Conservation (phyloP, 2,888 invertebrate species). For the Liodrosophila aerea region DNA sequence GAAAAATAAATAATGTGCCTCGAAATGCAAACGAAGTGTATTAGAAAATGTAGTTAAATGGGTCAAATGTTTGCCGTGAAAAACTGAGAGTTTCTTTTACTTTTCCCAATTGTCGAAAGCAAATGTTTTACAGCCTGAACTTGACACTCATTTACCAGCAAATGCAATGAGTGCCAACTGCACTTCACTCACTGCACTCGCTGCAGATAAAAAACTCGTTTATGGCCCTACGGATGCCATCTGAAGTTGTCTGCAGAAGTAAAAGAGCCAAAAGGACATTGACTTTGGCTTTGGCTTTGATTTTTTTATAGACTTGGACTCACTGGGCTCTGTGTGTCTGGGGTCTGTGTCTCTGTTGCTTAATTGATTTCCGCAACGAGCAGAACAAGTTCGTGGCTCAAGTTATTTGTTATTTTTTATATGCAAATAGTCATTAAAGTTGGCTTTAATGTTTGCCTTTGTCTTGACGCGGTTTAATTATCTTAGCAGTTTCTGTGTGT, state of each 20-base stretch:
- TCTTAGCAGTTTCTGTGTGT: not conserved
- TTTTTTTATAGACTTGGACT: slow-evolving; percentile 16
- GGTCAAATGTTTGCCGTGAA: slow-evolving; percentile 41
- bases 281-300: slow-evolving; percentile 43
- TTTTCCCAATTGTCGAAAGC: not conserved
- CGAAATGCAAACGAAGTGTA: slow-evolving; percentile 10
- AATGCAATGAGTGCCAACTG: too few relatives aligned
- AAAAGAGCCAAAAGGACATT: slow-evolving; percentile 47
- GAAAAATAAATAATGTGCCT: slow-evolving; percentile 16
- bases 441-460: slow-evolving; percentile 9
- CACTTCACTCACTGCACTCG: not conserved
- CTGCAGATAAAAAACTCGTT: slow-evolving; percentile 22
- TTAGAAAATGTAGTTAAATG: slow-evolving; percentile 58
- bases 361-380: slow-evolving; percentile 53
- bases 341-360: not conserved
- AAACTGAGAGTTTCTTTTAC: slow-evolving; percentile 3
- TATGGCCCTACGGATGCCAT: slow-evolving; percentile 11
- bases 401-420: slow-evolving; percentile 5
- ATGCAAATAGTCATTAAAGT: slow-evolving; percentile 20
- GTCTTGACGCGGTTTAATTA: not conserved
- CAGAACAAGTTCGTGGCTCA: slow-evolving; percentile 48
- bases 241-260: not conserved
- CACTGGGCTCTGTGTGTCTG: too few relatives aligned
- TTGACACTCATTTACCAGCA: too few relatives aligned
- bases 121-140: too few relatives aligned